These are phyloP conservation scores for Liolophura sinensis DNA, from an alignment of 1,140 invertebrate species.

Conservation along the genomic window DNA sequence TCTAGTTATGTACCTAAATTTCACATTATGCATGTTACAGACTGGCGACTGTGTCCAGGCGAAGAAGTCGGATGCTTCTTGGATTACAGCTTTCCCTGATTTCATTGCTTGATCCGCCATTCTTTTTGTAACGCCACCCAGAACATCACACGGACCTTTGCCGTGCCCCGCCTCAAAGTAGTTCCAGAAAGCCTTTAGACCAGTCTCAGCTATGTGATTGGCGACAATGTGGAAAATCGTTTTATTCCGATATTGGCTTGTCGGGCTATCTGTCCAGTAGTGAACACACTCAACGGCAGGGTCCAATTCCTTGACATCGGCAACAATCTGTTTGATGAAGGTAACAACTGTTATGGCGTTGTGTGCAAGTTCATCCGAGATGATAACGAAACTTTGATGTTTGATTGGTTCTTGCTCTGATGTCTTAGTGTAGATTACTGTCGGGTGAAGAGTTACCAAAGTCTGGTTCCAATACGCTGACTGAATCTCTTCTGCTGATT, in stretches of 20 bases:
- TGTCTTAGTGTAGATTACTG: constrained; percentile 17
- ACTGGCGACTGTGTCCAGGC: constrained; percentile 11
- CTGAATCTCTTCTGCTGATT: constrained; percentile 24
- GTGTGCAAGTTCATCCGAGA: constrained; percentile 20
- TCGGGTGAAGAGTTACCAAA: constrained; percentile 19
- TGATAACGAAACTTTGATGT: constrained; percentile 17
- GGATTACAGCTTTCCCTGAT: constrained; percentile 13
- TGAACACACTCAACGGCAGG: constrained; percentile 14
- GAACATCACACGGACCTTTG: constrained; percentile 14
- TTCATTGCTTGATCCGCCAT: constrained; percentile 21
- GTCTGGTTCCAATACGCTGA: constrained; percentile 25
- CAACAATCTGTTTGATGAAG: constrained; percentile 18
- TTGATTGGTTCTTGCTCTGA: neutral
- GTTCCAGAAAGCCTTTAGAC: constrained; percentile 13
- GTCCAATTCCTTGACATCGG: constrained; percentile 8
- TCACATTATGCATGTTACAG: constrained; percentile 13
- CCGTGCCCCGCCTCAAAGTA: constrained; percentile 26
- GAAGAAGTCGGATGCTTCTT: constrained; percentile 23
- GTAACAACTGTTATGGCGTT: constrained; percentile 14
- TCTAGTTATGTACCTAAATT: constrained; percentile 13
- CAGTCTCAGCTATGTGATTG: constrained; percentile 9
- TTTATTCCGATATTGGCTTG: constrained; percentile 25
- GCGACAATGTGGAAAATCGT: constrained; percentile 13
- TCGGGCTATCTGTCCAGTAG: constrained; percentile 25
- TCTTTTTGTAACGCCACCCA: constrained; percentile 18